These are phyloP conservation scores for Anguilla megastoma DNA, from an alignment of 2,797 vertebrate genomes.

Conservation along the genomic window DNA sequence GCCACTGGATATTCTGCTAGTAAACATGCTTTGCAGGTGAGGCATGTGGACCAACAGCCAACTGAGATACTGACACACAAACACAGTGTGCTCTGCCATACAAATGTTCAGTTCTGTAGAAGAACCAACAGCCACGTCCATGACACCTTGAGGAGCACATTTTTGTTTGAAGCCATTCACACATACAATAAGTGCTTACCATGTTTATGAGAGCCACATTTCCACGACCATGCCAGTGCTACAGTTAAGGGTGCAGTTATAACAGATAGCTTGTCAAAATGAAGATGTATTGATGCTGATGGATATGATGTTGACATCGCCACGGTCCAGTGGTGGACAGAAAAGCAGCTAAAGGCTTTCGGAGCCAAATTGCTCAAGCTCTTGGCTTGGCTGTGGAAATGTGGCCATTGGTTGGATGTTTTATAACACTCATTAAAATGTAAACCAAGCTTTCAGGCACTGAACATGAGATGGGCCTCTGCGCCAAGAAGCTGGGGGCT, in stretches of 20 bases:
- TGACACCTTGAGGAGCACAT: neutral
- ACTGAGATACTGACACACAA: neutral
- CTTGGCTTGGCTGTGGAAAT: neutral
- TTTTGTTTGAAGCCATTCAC: neutral
- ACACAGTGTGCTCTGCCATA: neutral
- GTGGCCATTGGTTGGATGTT: neutral
- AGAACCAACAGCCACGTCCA: neutral
- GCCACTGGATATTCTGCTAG: slow-evolving; percentile 85
- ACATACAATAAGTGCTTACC: neutral
- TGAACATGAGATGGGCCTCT: neutral
- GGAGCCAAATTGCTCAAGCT: neutral
- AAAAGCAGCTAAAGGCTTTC: neutral
- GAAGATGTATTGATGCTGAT: neutral
- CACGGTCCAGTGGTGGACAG: neutral
- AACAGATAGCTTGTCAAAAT: neutral
- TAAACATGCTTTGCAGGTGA: slow-evolving; percentile 92
- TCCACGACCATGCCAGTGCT: neutral
- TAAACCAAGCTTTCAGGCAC: neutral
- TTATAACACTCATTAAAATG: neutral
- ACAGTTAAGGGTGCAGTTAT: neutral
- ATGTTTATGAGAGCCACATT: neutral
- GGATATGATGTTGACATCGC: neutral
- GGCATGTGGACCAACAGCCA: slow-evolving; percentile 7
- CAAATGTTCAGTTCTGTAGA: neutral
- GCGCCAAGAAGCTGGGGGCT: neutral